Conservation (phyloP, 2,888 invertebrate species). For the Yponomeuta plumbellus region DNA sequence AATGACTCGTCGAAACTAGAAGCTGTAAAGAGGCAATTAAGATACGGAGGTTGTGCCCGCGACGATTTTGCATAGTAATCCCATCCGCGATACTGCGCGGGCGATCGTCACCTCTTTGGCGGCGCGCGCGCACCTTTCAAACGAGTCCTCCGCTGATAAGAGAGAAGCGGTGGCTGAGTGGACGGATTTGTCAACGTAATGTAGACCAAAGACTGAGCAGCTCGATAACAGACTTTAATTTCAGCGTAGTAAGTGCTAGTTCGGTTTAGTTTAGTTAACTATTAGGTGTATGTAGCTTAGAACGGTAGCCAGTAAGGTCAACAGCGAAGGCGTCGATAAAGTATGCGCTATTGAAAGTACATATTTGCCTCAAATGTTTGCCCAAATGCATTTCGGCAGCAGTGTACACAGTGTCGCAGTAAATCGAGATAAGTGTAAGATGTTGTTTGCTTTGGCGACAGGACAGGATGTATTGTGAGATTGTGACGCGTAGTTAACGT, state of each 20-base stretch:
- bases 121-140: conserved; percentile 55
- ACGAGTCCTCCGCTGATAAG: conserved; percentile 56
- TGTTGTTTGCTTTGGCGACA: not conserved
- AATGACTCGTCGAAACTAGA: conserved; percentile 15
- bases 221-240: not conserved
- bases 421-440: conserved; percentile 19
- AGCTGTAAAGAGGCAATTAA: conserved; percentile 27
- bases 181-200: conserved; percentile 64
- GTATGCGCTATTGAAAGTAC: conserved; percentile 36
- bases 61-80: conserved; percentile 35
- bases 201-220: not conserved
- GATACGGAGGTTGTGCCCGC: conserved; percentile 26
- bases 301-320: conserved; percentile 38
- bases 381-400: conserved; percentile 22
- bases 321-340: conserved; percentile 41
- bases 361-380: conserved; percentile 41
- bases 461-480: conserved; percentile 14
- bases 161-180: conserved; percentile 62
- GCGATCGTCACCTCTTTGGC: conserved; percentile 68
- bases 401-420: conserved; percentile 33
- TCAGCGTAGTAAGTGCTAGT: not conserved
- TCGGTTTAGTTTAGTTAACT: not conserved
- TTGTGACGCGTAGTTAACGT: conserved; percentile 5
- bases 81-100: conserved; percentile 35
- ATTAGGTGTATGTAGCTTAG: not conserved